A percentile compares a stretch with the other conserved stretches of the same genome.
Conservation (phyloP, 2,113 vertebrate genomes). For the Engraulis encrasicolus region DNA sequence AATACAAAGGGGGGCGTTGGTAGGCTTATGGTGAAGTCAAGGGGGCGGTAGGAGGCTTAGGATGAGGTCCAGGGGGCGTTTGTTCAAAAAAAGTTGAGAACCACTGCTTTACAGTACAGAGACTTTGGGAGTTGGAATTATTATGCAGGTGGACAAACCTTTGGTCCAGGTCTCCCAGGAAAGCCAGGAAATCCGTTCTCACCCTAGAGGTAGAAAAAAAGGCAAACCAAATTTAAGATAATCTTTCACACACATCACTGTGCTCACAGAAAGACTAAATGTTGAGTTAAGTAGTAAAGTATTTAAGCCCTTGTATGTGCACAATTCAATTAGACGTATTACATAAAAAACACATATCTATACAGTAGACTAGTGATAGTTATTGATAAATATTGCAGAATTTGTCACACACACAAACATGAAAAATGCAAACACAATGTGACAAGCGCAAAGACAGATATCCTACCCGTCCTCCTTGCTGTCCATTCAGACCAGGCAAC, state of each 20-base stretch:
- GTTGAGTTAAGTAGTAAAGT: too few relatives aligned
- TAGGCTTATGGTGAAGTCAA: too few relatives aligned
- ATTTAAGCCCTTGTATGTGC: not conserved
- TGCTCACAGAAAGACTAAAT: too few relatives aligned
- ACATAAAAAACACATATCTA: not conserved
- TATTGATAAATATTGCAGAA: not conserved
- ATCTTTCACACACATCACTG: not conserved
- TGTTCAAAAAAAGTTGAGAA: too few relatives aligned
- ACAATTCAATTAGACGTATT: not conserved
- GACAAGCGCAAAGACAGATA: constrained; percentile 31
- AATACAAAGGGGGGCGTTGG: too few relatives aligned
- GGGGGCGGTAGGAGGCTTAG: too few relatives aligned
- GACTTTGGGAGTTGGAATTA: not conserved
- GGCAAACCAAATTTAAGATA: not conserved
- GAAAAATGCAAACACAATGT: not conserved
- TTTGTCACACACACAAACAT: not conserved
- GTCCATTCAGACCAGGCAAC: constrained; percentile 74
- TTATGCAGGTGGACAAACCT: not conserved
- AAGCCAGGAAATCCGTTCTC: not conserved
- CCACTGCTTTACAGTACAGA: too few relatives aligned
- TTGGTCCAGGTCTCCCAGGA: not conserved
- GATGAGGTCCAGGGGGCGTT: too few relatives aligned
- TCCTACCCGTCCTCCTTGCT: constrained; percentile 81
- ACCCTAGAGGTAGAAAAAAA: not conserved
- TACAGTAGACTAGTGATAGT: too few relatives aligned